Evolutionary conservation across 2,888 invertebrate genomes (phyloP), one percentile per base, ranked within the genome.

Genomic region (Tridacna gigas): DNA sequence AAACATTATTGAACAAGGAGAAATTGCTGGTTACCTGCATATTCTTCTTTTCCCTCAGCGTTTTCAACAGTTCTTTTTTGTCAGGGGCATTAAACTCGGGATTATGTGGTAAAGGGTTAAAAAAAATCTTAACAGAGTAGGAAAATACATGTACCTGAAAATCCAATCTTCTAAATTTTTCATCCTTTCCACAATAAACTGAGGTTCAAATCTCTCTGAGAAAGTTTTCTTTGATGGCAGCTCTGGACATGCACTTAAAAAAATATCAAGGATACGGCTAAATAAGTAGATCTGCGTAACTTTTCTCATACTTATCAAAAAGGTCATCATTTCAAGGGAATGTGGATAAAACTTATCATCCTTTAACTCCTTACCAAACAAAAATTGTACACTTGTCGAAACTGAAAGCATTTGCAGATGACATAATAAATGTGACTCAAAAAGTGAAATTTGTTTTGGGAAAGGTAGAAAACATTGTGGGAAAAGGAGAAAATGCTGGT

Each of bases 151-250:
- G 47, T 82, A 90, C 90, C 78, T 83, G 67, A 66, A 73, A 13
- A 89, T 74, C 83, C 87, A 90, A 15, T 84, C 86, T 63, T 88
- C 85, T 18, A 90, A 79, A 20, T 80, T 80, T 25, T 83, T 84
- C 81, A 83, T 87, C 48, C 90, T 77, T 22, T 80, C 78, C 5
- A 84, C 84, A 7, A 90, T 65, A 71, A 89, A 89, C 74, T 87
- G 83, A 18, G 79, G 74, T 65, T 88, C 89, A 80, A 87, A 86
- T 51, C 80, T 74, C 61, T 81, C 80, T 13, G 82, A 74, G 25
- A 77, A 87, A 20, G 78, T 83, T 73, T 80, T 84, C 74, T 85
- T 88, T 5, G 77, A 77, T 15, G 89, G 88, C 26, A 88, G 71
- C 48, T 79, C 80, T 61, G 86, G 88, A 11, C 84, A 83, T n/a